Conservation (phyloP, 1,140 invertebrate genomes). For the Ruditapes philippinarum region DNA sequence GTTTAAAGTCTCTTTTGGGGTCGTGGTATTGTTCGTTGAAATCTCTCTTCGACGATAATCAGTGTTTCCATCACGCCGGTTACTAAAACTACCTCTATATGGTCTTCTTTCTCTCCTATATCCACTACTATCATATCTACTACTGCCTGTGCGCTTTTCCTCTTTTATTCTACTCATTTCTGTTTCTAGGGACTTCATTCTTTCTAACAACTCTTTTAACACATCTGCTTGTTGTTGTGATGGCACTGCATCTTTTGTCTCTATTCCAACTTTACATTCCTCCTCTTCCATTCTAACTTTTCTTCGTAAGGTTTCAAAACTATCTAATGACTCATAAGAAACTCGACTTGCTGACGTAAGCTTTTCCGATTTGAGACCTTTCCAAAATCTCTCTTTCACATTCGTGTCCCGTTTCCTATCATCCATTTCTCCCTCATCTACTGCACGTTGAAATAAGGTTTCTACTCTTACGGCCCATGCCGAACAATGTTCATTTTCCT, state of each 20-base stretch:
- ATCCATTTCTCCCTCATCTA: constrained; percentile 12
- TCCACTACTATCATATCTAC: not conserved
- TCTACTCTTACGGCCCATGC: not conserved
- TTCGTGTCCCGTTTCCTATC: constrained; percentile 12
- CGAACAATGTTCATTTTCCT: not conserved
- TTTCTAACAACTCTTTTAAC: not conserved
- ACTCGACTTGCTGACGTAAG: not conserved
- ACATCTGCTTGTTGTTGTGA: not conserved
- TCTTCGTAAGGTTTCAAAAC: not conserved
- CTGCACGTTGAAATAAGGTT: not conserved
- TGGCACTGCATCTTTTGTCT: not conserved
- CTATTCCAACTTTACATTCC: not conserved
- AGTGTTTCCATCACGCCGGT: too few species aligned
- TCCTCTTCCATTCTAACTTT: not conserved
- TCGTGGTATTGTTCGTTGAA: not conserved
- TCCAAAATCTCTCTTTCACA: constrained; percentile 8
- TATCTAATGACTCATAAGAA: not conserved
- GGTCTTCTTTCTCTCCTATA: not conserved
- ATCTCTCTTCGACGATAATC: not conserved
- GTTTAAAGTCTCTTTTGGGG: not conserved
- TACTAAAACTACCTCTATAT: not conserved
- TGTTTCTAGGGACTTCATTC: not conserved
- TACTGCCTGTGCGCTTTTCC: not conserved
- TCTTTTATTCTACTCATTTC: not conserved
- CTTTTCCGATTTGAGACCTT: not conserved